These are phyloP conservation scores for Notodonta dromedarius DNA, from an alignment of 2,888 invertebrate species.

Conservation along the genomic window DNA sequence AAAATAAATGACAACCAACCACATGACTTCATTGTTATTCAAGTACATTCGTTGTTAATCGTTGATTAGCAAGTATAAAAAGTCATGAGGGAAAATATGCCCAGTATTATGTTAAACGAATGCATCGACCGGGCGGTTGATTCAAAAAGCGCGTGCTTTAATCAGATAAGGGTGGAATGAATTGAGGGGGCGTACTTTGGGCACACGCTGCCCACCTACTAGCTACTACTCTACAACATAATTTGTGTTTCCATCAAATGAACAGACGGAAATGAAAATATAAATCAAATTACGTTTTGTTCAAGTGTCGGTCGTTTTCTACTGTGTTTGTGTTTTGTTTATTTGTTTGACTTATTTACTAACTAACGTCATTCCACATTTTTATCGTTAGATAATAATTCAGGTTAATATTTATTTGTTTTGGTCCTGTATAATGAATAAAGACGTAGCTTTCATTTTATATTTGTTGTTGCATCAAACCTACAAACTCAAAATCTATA, in stretches of 20 bases:
- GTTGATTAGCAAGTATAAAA: constrained; percentile 23
- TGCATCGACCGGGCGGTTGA: constrained; percentile 51
- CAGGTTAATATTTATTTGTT: no score
- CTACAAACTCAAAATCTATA: no score
- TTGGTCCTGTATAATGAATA: no score
- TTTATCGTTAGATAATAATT: no score
- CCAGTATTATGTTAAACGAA: constrained; percentile 45
- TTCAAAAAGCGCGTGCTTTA: constrained; percentile 67
- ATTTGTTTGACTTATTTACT: neutral
- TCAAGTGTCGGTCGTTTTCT: constrained; percentile 15
- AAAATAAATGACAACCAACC: no score
- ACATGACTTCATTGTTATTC: neutral
- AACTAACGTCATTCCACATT: neutral
- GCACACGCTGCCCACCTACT: constrained; percentile 49
- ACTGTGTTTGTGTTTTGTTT: neutral
- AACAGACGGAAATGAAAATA: constrained; percentile 65
- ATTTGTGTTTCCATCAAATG: constrained; percentile 64
- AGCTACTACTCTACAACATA: constrained; percentile 61
- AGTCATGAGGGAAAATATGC: constrained; percentile 36
- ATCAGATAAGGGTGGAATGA: constrained; percentile 62
- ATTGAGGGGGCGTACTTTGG: constrained; percentile 45
- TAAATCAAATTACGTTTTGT: constrained; percentile 59
- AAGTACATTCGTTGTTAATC: constrained; percentile 7
- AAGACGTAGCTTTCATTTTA: no score
- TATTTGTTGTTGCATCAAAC: no score